These are phyloP conservation scores for Sceliomorpha sp. DNA, from an alignment of 2,888 invertebrate species.

Conservation along the genomic window DNA sequence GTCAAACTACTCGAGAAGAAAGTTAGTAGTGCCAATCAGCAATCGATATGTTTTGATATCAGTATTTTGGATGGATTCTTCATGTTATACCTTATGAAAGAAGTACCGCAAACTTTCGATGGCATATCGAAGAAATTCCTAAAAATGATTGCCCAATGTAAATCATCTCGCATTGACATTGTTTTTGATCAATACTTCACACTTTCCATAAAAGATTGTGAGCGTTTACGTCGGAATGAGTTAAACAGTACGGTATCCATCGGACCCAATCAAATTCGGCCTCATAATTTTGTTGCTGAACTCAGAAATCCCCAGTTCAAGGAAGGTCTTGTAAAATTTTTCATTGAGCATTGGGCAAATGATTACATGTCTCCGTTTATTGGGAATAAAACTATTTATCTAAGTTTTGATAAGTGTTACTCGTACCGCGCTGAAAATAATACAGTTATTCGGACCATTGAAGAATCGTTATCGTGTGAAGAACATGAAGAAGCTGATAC, in stretches of 20 bases:
- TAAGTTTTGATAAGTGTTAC: constrained; percentile 56
- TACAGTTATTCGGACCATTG: constrained; percentile 34
- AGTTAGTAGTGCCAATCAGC: not conserved
- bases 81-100: constrained; percentile 28
- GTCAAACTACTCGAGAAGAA: constrained; percentile 42
- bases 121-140: constrained; percentile 29
- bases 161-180: not conserved
- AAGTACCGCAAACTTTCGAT: constrained; percentile 30
- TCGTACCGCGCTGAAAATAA: constrained; percentile 32
- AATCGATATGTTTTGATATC: constrained; percentile 17
- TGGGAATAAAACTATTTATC: constrained; percentile 5
- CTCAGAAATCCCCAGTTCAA: constrained; percentile 15
- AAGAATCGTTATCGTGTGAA: constrained; percentile 30
- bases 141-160: constrained; percentile 3
- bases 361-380: not conserved
- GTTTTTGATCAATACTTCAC: constrained; percentile 20
- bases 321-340: constrained; percentile 2
- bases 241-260: not conserved
- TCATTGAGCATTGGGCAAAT: constrained; percentile 3
- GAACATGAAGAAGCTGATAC: constrained; percentile 61
- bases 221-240: not conserved
- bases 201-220: constrained; percentile 21
- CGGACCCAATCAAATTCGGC: not conserved
- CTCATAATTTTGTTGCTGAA: not conserved
- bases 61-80: constrained; percentile 50